Base-by-base conservation (phyloP, 2,113 vertebrate genomes). In the Ariopsis seemanni region DNA sequence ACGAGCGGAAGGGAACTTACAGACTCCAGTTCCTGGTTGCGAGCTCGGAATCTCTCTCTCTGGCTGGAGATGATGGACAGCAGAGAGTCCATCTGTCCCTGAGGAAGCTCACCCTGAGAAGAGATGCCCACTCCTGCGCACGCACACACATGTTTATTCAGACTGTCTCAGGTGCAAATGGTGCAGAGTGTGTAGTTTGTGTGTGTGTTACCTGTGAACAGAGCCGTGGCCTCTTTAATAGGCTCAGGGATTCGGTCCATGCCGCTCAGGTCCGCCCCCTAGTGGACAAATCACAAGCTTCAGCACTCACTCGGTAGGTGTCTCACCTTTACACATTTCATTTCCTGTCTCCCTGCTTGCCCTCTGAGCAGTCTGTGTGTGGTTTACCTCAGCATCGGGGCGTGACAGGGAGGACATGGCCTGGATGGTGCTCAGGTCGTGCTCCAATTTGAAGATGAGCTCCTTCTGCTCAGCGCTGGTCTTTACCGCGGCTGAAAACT, bases 51-150 rank as follows among this genome's bases (percentile, higher is more conserved):
- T 58, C 98, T 95, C 89, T 99, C 98, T 91, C 98, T 94, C 93
- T 99, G 98, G 94, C 97, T 99, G 92, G 97, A 99, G 95, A 99
- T 99, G 95, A 99, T 99, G 93, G 97, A 97, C 30, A 99, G 96
- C 55, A 99, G 95, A 0, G 98, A 99, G 92, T 99, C 97, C 93
- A 99, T 96, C 92, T 99, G 97, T 62, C 94, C 97, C 90, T 97
- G 97, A 0, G 97, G 97, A 78, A 98, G 93, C 84, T 96, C 95
- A 0, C 91, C n/a, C n/a, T 93, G 91, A 85, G 91, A 80, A 42
- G 80, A 88, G 20, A 88, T 7, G 7, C 88, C 89, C 50, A 87
- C 83, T 89, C 93, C 94, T 95, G 7, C 12, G 60, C 62, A 72
- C 30, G 60, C 58, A 82, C 80, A 88, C 67, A 80, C 15, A 71